A percentile compares a stretch with the other conserved stretches of the same genome.
These are phyloP conservation scores for Megaleporinus macrocephalus DNA, from an alignment of 2,113 vertebrate species.

Conservation along the genomic window DNA sequence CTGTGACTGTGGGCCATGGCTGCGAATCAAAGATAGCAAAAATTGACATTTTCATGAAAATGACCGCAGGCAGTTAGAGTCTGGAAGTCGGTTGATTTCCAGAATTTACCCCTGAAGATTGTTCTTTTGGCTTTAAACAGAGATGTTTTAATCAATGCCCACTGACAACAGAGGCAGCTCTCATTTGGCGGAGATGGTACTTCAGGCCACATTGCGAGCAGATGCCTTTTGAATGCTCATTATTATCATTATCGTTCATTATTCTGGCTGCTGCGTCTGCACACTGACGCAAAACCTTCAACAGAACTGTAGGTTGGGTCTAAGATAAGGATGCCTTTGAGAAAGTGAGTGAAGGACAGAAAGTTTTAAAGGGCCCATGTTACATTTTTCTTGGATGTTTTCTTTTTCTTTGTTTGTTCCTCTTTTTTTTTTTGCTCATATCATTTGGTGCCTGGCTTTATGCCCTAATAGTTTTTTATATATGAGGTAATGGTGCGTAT, in stretches of 20 bases:
- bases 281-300: neutral
- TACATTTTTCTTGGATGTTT: no score
- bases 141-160: constrained; percentile 26
- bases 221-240: constrained; percentile 27
- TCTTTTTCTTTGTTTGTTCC: neutral
- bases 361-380: neutral
- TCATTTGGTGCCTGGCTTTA: no score
- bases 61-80: constrained; percentile 4
- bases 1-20: constrained; percentile 19
- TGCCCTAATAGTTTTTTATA: no score
- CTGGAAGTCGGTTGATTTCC: constrained; percentile 18
- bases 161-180: constrained; percentile 16
- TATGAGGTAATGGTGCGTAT: no score
- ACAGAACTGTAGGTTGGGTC: neutral
- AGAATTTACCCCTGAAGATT: constrained; percentile 44
- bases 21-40: constrained; percentile 20
- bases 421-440: no score
- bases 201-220: constrained; percentile 30
- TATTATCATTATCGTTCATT: constrained; percentile 9
- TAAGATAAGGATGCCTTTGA: constrained; percentile 12
- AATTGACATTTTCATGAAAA: constrained; percentile 33
- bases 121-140: constrained; percentile 19
- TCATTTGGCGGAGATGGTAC: constrained; percentile 17
- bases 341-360: constrained; percentile 1
- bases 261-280: neutral